These are phyloP conservation scores for Ochropleura leucogaster DNA, from an alignment of 2,888 invertebrate genomes.

Conservation along the genomic window DNA sequence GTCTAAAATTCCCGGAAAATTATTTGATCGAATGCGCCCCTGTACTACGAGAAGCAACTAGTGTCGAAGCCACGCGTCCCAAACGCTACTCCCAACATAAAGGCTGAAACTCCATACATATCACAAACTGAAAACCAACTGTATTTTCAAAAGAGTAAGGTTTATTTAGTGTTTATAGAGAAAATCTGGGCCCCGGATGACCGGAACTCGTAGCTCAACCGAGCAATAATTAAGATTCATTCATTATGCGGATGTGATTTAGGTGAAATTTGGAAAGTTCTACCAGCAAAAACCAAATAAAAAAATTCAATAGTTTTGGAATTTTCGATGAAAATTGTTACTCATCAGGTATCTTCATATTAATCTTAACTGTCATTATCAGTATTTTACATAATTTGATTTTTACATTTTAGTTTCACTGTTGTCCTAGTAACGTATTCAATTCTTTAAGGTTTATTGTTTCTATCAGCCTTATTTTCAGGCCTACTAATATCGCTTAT, in stretches of 20 bases:
- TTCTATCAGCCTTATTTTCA: neutral
- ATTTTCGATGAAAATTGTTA: neutral
- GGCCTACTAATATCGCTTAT: neutral
- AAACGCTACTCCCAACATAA: constrained; percentile 15
- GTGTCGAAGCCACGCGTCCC: constrained; percentile 41
- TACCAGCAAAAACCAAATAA: neutral
- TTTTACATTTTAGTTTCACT: too few relatives aligned
- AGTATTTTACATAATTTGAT: neutral
- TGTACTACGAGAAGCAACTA: constrained; percentile 62
- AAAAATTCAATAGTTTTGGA: too few relatives aligned
- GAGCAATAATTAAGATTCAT: constrained; percentile 58
- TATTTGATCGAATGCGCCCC: constrained; percentile 47
- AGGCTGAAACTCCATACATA: constrained; percentile 46
- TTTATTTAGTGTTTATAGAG: constrained; percentile 17
- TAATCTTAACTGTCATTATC: neutral
- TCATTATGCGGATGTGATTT: constrained; percentile 43
- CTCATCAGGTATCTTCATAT: too few relatives aligned
- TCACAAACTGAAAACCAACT: constrained; percentile 31
- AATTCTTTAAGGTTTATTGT: neutral
- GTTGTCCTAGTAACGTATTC: neutral
- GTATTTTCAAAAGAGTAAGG: constrained; percentile 37
- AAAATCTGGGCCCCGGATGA: constrained; percentile 40
- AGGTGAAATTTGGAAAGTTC: constrained; percentile 23
- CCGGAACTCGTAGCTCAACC: constrained; percentile 28
- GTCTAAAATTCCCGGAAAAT: constrained; percentile 45